Percentiles rank a stretch among this genome's conserved stretches.
Evolutionary conservation across 2,113 vertebrate species (phyloP).

Genomic region (Willisornis vidua): DNA sequence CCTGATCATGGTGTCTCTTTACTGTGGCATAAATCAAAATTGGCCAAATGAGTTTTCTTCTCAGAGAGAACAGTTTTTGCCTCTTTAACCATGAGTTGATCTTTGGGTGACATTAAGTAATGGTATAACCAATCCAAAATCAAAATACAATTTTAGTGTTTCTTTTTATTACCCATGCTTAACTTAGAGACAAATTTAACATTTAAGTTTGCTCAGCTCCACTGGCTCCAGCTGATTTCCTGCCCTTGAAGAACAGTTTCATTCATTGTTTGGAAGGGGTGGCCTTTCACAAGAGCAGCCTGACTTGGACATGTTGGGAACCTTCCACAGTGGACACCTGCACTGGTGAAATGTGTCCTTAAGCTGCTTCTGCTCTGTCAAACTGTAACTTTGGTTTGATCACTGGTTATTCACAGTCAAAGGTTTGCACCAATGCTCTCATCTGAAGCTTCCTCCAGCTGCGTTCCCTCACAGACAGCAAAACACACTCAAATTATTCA

Average conservation of each 20-base stretch:
- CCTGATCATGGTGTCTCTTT: not conserved
- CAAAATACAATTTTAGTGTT: not conserved
- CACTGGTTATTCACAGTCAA: not conserved
- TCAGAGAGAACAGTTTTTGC: not conserved
- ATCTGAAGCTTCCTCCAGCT: not conserved
- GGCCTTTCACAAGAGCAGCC: not conserved
- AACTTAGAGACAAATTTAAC: not conserved
- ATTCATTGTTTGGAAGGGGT: not conserved
- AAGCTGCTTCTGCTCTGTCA: not conserved
- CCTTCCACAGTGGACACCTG: not conserved
- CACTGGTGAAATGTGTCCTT: not conserved
- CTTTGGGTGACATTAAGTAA: not conserved
- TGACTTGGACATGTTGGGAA: not conserved
- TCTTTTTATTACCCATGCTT: conserved; percentile 1
- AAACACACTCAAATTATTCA: not conserved
- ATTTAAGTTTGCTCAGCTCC: not conserved
- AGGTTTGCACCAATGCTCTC: not conserved
- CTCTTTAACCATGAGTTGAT: not conserved
- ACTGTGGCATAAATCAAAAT: conserved; percentile 11
- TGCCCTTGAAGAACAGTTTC: not conserved
- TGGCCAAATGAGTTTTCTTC: not conserved
- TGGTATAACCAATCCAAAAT: not conserved
- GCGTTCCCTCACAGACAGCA: not conserved
- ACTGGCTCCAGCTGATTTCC: not conserved
- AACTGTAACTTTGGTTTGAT: accelerated